Evolutionary conservation across 2,113 vertebrate genomes (phyloP).

Genomic region (Oreochromis niloticus): DNA sequence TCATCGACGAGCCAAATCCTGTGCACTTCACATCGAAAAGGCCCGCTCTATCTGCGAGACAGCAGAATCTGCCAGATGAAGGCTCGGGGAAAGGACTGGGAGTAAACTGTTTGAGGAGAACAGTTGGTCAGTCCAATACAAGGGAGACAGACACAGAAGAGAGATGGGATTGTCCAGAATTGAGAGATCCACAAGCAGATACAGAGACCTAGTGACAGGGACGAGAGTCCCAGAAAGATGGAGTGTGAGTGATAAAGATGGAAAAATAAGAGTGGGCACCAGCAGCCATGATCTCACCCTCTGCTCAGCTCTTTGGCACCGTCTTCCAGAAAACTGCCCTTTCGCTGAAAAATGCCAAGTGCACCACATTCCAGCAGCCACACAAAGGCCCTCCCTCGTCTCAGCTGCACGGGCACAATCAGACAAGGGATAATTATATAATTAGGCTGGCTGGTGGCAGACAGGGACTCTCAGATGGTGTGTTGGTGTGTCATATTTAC

Average conservation of each 20-base stretch:
- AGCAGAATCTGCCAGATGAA: background rate
- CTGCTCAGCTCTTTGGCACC: conserved; percentile 51
- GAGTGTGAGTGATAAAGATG: conserved; percentile 20
- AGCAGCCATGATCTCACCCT: conserved; percentile 69
- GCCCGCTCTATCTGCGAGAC: background rate
- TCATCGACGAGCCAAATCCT: conserved; percentile 25
- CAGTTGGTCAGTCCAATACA: background rate
- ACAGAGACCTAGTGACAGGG: background rate
- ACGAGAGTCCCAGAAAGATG: conserved; percentile 11
- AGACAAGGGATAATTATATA: conserved; percentile 71
- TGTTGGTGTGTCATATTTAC: conserved; percentile 49
- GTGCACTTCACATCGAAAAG: conserved; percentile 19
- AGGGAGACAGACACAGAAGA: background rate
- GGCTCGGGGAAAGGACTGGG: background rate
- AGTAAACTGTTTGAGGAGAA: background rate
- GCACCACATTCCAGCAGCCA: conserved; percentile 65
- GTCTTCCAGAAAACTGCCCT: conserved; percentile 72
- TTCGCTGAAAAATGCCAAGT: conserved; percentile 76
- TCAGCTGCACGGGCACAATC: conserved; percentile 59
- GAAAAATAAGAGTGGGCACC: conserved; percentile 62
- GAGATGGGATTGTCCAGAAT: conserved; percentile 22
- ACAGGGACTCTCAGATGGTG: conserved; percentile 45
- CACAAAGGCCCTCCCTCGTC: conserved; percentile 67
- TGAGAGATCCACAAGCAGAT: conserved; percentile 7
- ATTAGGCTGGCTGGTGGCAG: conserved; percentile 53